These are phyloP conservation scores for Drosophila trapezifrons DNA, from an alignment of 1,140 invertebrate genomes.

Conservation along the genomic window DNA sequence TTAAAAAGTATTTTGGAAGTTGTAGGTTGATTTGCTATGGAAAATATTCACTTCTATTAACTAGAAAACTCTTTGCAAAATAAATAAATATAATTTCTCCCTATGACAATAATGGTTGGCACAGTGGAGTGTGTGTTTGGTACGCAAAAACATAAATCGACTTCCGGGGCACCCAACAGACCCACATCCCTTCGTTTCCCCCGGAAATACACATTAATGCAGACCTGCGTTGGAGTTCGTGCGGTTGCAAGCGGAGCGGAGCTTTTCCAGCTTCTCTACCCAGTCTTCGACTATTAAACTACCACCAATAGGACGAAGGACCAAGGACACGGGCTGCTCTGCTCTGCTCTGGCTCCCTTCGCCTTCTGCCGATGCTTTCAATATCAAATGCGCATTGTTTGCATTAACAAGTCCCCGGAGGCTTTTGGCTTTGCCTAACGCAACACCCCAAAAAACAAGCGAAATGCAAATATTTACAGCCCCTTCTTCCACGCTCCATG, in stretches of 20 bases:
- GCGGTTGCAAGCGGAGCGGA: conserved; percentile 63
- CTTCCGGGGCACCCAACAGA: conserved; percentile 49
- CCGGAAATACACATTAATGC: conserved; percentile 82
- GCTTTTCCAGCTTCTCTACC: conserved; percentile 45
- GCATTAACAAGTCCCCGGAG: conserved; percentile 80
- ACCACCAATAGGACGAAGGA: conserved; percentile 42
- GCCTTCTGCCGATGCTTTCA: conserved; percentile 53
- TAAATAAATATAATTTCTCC: neutral
- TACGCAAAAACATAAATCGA: conserved; percentile 63
- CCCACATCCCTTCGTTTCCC: neutral
- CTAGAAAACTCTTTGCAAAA: too few species aligned
- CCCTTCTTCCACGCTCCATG: neutral
- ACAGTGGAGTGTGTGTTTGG: conserved; percentile 2
- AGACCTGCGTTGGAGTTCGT: conserved; percentile 67
- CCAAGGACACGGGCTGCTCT: conserved; percentile 23
- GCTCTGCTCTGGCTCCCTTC: neutral
- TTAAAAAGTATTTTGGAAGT: too few species aligned
- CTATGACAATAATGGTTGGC: neutral
- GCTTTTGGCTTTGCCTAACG: conserved; percentile 60
- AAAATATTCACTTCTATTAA: too few species aligned
- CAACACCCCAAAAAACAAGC: conserved; percentile 56
- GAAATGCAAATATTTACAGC: conserved; percentile 73
- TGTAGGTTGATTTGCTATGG: too few species aligned
- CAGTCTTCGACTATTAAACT: conserved; percentile 36
- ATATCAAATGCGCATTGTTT: conserved; percentile 81